phyloP scores from a whole-genome alignment of 2,797 vertebrate genomes.

The Coregonus sp. region DNA sequence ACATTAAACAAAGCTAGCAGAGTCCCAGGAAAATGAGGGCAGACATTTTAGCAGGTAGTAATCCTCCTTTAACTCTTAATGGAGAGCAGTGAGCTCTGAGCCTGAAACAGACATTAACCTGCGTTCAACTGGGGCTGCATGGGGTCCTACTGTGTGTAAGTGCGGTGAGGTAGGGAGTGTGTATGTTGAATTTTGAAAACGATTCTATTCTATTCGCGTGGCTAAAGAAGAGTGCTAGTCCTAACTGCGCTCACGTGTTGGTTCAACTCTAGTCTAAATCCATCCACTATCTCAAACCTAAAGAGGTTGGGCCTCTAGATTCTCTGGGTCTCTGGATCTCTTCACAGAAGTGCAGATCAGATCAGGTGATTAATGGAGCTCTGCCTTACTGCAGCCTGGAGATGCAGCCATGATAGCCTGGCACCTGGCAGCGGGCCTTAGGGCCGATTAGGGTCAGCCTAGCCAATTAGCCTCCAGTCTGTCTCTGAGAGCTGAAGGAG shows the following conservation, averaged over 20 bases:
- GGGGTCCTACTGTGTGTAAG: no score
- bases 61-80: not conserved
- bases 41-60: slow-evolving; percentile 72
- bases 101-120: no score
- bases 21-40: slow-evolving; percentile 72
- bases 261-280: slow-evolving; percentile 50
- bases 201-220: not conserved
- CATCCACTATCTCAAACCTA: no score
- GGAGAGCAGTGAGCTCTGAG: no score
- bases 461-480: slow-evolving; percentile 19
- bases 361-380: slow-evolving; percentile 56
- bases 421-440: no score
- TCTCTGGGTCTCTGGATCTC: not conserved
- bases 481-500: slow-evolving; percentile 23
- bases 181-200: no score
- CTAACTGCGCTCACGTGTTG: not conserved
- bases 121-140: no score
- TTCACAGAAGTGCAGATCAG: slow-evolving; percentile 38
- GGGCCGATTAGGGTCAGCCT: slow-evolving; percentile 60
- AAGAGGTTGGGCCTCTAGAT: no score
- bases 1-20: slow-evolving; percentile 75
- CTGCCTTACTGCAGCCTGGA: slow-evolving; percentile 29
- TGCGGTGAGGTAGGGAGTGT: no score
- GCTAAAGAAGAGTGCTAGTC: not conserved
- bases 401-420: slow-evolving; percentile 38